Evolutionary conservation across 2,797 vertebrate species (phyloP), one percentile per base, ranked within the genome.

Genomic region (Esox lucius): DNA sequence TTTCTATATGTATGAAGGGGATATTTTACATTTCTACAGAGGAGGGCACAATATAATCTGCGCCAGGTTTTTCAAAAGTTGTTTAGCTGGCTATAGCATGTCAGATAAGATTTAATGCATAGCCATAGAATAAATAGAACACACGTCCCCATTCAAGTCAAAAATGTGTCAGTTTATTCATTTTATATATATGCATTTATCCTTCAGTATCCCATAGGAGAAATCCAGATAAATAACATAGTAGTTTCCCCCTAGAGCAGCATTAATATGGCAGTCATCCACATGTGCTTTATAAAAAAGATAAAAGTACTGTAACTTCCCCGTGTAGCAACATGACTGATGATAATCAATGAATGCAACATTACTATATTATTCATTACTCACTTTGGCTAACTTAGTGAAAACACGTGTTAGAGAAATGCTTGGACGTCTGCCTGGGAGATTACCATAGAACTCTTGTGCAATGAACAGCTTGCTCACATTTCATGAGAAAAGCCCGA

Each of bases 401-500:
- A 8, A 11, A 61, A 59, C 53, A n/a, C 22, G 53, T 11, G 53
- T 59, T 8, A 59, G 22, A 61, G 56, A 61, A 24, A 61, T 22
- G 51, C 7, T 22, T 59, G 53, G n/a, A 59, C 12, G 22, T 61
- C 56, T 61, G 22, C 53, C 59, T 22, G 53, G 53, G 9, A 22
- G 53, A 59, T 59, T 59, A 61, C 22, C 22, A 61, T 24, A 13
- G 11, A 61, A 61, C 22, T 13, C 22, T 12, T 61, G 56, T 61
- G 56, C 22, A 61, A 26, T 61, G 19, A 59, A 59, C 53, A 24
- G 56, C 56, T 61, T 61, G 56, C 22, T 61, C 1, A 13, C 56
- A 61, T 61, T 61, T 61, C 22, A 61, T 13, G 56, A 61, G 56
- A 61, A 59, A 61, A 61, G n/a, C 22, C 56, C 61, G 11, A 61